A percentile compares a stretch with the other conserved stretches of the same genome.
Evolutionary conservation across 2,888 invertebrate species (phyloP).

Genomic region (Marasmarcha lunaedactyla): DNA sequence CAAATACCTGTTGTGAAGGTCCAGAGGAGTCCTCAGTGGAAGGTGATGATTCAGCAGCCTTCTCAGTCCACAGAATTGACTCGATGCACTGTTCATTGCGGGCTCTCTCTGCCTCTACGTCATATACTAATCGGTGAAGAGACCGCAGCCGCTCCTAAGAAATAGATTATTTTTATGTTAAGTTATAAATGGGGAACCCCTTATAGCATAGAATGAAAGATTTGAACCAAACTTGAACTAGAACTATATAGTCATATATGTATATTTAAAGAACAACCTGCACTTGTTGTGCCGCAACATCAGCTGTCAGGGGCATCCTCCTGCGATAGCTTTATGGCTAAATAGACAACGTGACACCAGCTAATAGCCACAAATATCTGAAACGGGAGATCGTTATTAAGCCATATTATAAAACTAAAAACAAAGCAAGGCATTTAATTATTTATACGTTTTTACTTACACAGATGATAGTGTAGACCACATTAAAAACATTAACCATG

Average conservation of each 20-base stretch:
- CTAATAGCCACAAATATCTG: slow-evolving; percentile 50
- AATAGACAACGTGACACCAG: slow-evolving; percentile 64
- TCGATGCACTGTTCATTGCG: slow-evolving; percentile 85
- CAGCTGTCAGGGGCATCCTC: slow-evolving; percentile 82
- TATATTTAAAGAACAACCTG: too few relatives aligned
- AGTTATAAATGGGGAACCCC: not conserved
- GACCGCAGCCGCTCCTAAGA: slow-evolving; percentile 81
- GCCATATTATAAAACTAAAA: slow-evolving; percentile 8
- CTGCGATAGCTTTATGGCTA: slow-evolving; percentile 61
- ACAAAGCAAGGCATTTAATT: too few relatives aligned
- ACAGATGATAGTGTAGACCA: too few relatives aligned
- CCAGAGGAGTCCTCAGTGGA: slow-evolving; percentile 51
- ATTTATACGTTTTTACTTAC: too few relatives aligned
- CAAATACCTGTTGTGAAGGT: slow-evolving; percentile 53
- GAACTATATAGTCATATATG: too few relatives aligned
- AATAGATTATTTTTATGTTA: not conserved
- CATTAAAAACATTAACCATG: too few relatives aligned
- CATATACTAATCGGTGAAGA: slow-evolving; percentile 80
- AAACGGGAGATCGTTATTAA: too few relatives aligned
- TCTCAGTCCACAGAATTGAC: slow-evolving; percentile 81
- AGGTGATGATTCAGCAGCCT: slow-evolving; percentile 40
- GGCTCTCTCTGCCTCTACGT: slow-evolving; percentile 84
- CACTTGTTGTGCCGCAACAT: slow-evolving; percentile 80
- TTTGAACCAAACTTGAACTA: too few relatives aligned
- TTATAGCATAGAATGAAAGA: too few relatives aligned